Evolutionary conservation across 2,888 invertebrate genomes (phyloP), one percentile per base, ranked within the genome.

Genomic region (Stenotaenia linearis): DNA sequence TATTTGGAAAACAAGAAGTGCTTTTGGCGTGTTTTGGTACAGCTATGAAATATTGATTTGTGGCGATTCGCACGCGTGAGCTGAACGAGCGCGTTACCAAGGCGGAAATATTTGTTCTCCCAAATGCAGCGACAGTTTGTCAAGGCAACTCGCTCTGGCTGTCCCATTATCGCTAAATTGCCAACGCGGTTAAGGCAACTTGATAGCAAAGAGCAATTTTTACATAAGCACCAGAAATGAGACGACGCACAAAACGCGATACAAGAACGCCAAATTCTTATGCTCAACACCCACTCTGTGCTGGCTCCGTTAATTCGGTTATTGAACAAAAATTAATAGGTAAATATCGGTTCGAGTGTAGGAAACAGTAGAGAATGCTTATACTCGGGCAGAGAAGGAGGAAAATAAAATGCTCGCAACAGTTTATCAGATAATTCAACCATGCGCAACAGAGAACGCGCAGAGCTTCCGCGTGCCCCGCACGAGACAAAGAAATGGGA

Each of bases 21-120:
- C 69, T 69, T 69, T 69, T 69, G 69, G 69, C 69, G 69, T 69
- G 69, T 69, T 69, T 69, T 69, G 69, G 69, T 69, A 69, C 15
- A 69, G 69, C 69, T 69, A 69, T 69, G 69, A 69, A 69, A 69
- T 69, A 69, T 69, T 69, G 69, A 69, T 69, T 69, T 69, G 69
- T 69, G 69, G 69, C 69, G 69, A 69, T 69, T 69, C 69, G 69
- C 69, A 69, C 69, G 69, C 69, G 69, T 69, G 69, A 69, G 69
- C 69, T 69, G 69, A 69, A 69, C 69, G 69, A 23, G 69, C 69
- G 69, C 69, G 69, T 69, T 50, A 69, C 69, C 69, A 69, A 69
- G 69, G 69, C 69, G 69, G 69, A 69, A 69, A 69, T 69, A 69
- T 69, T 69, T 69, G 69, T 69, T 69, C 69, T 69, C 69, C 69